A percentile compares a stretch with the other conserved stretches of the same genome.
phyloP scores from a whole-genome alignment of 1,140 invertebrate genomes.

The Chionoecetes opilio region DNA sequence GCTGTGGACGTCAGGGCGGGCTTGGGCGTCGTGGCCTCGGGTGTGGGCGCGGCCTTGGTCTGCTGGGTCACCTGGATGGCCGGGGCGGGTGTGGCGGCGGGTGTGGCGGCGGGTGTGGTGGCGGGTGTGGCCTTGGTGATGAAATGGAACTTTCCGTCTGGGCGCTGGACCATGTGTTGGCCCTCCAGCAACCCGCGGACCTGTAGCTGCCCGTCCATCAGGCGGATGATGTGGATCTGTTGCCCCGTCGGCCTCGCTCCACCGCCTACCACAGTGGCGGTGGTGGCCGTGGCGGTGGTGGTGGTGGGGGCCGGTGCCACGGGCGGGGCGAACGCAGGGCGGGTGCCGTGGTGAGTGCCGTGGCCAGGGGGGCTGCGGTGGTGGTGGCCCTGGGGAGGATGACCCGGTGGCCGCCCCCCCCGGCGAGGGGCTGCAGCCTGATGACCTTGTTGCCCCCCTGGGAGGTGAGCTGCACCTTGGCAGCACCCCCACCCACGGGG shows the following conservation, averaged over 20 bases:
- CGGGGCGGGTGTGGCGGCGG: conserved; percentile 78
- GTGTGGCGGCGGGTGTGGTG: conserved; percentile 80
- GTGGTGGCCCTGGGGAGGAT: conserved; percentile 71
- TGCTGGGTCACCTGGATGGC: conserved; percentile 80
- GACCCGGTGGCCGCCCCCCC: conserved; percentile 59
- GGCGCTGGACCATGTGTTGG: conserved; percentile 96
- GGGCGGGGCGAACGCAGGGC: conserved; percentile 66
- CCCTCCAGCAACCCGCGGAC: conserved; percentile 92
- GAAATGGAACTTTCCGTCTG: conserved; percentile 96
- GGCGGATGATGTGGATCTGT: conserved; percentile 95
- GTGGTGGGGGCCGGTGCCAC: conserved; percentile 63
- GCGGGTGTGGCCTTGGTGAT: conserved; percentile 86
- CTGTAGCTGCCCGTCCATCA: conserved; percentile 95
- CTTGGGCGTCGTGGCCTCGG: conserved; percentile 42
- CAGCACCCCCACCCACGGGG: conserved; percentile 63
- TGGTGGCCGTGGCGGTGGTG: conserved; percentile 54
- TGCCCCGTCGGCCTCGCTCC: conserved; percentile 40
- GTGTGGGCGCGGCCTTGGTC: conserved; percentile 74
- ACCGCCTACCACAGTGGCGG: neutral
- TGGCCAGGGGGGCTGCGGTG: conserved; percentile 40
- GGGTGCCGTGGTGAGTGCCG: conserved; percentile 51
- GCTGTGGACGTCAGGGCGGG: conserved; percentile 73
- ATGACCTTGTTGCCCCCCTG: conserved; percentile 80
- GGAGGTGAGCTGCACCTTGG: conserved; percentile 78
- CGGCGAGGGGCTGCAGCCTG: conserved; percentile 69